These are phyloP conservation scores for Condylostylus longicornis DNA, from an alignment of 1,140 invertebrate species.

Conservation along the genomic window DNA sequence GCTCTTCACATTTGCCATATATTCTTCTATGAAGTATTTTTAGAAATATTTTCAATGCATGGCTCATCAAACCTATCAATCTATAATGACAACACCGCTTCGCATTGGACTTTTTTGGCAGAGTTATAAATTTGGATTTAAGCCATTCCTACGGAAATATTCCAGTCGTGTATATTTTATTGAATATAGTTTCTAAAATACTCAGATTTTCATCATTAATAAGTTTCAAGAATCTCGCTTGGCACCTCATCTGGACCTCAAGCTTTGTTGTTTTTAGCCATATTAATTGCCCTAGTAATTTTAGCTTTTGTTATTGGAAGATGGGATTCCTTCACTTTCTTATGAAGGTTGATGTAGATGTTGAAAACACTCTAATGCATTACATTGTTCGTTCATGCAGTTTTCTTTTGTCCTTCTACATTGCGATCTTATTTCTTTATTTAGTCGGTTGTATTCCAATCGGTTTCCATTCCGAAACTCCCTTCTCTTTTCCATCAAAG, in stretches of 20 bases:
- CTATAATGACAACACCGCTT: not conserved
- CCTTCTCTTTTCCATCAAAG: too few species aligned
- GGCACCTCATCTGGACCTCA: not conserved
- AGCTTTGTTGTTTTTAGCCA: not conserved
- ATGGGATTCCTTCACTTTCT: too few species aligned
- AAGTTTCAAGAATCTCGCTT: not conserved
- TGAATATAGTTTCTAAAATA: too few species aligned
- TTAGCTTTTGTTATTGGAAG: not conserved
- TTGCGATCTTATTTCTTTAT: too few species aligned
- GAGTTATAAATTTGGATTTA: not conserved
- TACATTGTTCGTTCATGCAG: too few species aligned
- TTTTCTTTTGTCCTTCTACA: too few species aligned
- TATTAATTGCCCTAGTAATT: not conserved
- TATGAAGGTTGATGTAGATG: too few species aligned
- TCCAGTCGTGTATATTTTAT: not conserved
- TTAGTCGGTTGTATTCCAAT: too few species aligned
- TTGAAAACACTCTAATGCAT: too few species aligned
- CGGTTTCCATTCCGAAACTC: too few species aligned
- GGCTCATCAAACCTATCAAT: constrained; percentile 1
- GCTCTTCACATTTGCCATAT: not conserved
- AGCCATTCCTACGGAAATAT: not conserved
- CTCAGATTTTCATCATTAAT: not conserved
- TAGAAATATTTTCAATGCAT: constrained; percentile 1
- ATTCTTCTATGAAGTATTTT: constrained; percentile 1
- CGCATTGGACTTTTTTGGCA: not conserved